These are phyloP conservation scores for Elaphurus davidianus DNA, from an alignment of 2,113 vertebrate genomes.

Conservation along the genomic window DNA sequence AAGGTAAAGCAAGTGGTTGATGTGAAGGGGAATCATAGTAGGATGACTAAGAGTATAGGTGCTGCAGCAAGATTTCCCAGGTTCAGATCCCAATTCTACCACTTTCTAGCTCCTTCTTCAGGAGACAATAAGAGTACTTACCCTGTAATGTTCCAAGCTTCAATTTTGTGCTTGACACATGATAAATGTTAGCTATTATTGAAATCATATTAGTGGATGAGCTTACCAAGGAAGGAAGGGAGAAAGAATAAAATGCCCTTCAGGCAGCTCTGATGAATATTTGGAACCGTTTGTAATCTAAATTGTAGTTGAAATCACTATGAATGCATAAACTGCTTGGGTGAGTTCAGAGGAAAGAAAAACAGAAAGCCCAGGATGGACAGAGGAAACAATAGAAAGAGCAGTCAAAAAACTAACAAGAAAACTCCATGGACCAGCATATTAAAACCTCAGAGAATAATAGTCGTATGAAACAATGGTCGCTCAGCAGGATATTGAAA, in stretches of 20 bases:
- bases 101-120: background rate
- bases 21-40: background rate
- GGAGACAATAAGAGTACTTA: constrained; percentile 5
- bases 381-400: constrained; percentile 33
- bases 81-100: constrained; percentile 27
- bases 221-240: constrained; percentile 56
- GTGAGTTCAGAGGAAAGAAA: constrained; percentile 43
- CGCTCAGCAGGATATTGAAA: constrained; percentile 32
- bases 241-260: constrained; percentile 57
- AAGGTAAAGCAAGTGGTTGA: background rate
- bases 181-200: constrained; percentile 73
- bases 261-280: constrained; percentile 39
- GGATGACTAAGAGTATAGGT: background rate
- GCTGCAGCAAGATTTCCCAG: background rate
- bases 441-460: constrained; percentile 51
- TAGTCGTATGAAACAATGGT: background rate
- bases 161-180: constrained; percentile 62
- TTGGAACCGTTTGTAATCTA: constrained; percentile 47
- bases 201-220: constrained; percentile 71
- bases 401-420: constrained; percentile 30
- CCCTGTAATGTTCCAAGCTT: constrained; percentile 48
- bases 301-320: constrained; percentile 44
- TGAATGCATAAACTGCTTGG: constrained; percentile 49
- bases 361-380: background rate
- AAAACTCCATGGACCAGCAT: constrained; percentile 36